Evolutionary conservation across 2,113 vertebrate species (phyloP), one percentile per base, ranked within the genome.

Genomic region (Phoxinus phoxinus): DNA sequence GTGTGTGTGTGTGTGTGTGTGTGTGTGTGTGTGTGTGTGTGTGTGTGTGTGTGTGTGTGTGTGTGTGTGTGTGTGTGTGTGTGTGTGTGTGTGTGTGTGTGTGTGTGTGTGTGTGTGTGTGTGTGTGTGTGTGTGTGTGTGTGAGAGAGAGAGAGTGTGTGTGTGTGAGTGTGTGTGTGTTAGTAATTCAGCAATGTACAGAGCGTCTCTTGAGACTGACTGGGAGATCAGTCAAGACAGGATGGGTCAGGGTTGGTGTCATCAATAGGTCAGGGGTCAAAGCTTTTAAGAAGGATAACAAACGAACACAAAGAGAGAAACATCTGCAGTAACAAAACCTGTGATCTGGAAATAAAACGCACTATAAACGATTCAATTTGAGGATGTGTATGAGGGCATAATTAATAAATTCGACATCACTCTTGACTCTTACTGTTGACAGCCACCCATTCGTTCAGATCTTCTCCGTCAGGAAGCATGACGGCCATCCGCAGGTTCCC

Each of bases 361-460:
- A 4, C 41, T 27, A 25, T 12, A 48, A 59, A 67, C 12, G 11
- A 77, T 25, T 37, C 75, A 27, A 1, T 65, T 65, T 65, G 4
- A n/a, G 9, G 51, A 12, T 13, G 37, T 56, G 67, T 27, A 15
- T 58, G 25, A 35, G 17, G 15, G 15, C 27, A 48, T 44, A 35
- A 15, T 11, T 30, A 15, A 48, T 35, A 61, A 51, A 6, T 4
- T 25, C 11, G 11, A 74, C 61, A 46, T 53, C 84, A 30, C 86
- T 88, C 25, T 13, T 35, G 15, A 41, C 12, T 58, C 97, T 97
- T 93, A 99, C 97, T 98, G 91, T 99, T 99, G 25, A 99, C 97
- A 0, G 97, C 97, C 4, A 99, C 96, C 97, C 97, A 99, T 83
- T 99, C 97, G 21, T 99, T 98, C 13, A 99, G 94, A 90, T 99